phyloP scores from a whole-genome alignment of 2,797 vertebrate genomes.

The Meriones psammophilus region DNA sequence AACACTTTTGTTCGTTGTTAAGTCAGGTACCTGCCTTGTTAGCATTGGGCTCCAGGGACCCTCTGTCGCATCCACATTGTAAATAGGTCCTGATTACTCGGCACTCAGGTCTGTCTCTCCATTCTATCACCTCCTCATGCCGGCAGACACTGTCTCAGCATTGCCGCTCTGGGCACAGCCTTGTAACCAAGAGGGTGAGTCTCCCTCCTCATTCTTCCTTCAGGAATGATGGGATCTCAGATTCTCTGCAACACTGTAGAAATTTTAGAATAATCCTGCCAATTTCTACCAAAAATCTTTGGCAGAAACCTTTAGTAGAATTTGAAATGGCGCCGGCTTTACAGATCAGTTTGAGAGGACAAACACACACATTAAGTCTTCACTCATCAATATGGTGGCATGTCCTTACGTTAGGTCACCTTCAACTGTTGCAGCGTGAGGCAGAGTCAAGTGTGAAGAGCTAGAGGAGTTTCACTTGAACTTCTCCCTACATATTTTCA shows the following conservation, averaged over 20 bases:
- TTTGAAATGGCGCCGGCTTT: no score
- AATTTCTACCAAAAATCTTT: background rate
- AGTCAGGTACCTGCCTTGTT: background rate
- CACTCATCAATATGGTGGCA: background rate
- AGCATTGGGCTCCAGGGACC: background rate
- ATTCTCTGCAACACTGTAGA: background rate
- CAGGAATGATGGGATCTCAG: background rate
- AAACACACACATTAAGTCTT: background rate
- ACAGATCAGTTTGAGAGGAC: background rate
- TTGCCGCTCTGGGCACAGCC: accelerated
- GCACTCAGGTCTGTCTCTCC: background rate
- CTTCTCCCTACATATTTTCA: background rate
- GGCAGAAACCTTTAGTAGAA: background rate
- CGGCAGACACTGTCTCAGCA: background rate
- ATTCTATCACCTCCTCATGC: background rate
- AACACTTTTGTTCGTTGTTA: background rate
- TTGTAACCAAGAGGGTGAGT: background rate
- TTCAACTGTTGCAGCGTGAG: background rate
- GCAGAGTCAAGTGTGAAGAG: background rate
- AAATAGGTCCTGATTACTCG: background rate
- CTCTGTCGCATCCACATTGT: background rate
- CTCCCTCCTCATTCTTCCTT: background rate
- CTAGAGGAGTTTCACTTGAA: background rate
- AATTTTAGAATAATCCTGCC: background rate
- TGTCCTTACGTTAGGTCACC: background rate